Percentiles rank a stretch among this genome's conserved stretches.
These are phyloP conservation scores for Bubo bubo DNA, from an alignment of 2,113 vertebrate genomes.

Conservation along the genomic window DNA sequence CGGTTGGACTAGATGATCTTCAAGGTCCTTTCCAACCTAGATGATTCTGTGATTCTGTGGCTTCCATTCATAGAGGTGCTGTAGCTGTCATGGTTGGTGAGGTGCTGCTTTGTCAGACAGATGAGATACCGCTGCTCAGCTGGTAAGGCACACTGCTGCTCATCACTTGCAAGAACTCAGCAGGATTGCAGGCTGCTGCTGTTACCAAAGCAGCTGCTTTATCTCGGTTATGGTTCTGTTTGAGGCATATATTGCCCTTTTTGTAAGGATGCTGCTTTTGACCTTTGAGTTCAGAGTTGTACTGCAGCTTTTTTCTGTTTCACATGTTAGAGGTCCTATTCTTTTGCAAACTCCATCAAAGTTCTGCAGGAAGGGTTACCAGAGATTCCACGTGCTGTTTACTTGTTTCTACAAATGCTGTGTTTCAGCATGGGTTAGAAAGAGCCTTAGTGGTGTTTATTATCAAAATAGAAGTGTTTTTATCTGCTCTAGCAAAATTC, in stretches of 20 bases:
- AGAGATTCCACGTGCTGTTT: background rate
- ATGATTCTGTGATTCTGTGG: background rate
- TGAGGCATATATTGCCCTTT: background rate
- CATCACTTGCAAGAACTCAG: background rate
- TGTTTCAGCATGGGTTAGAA: background rate
- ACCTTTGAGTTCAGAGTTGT: background rate
- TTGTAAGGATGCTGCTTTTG: background rate
- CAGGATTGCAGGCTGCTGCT: background rate
- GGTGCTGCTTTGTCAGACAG: background rate
- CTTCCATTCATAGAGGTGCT: background rate
- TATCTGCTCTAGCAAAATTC: background rate
- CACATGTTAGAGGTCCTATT: background rate
- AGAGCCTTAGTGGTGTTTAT: background rate
- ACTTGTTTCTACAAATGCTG: background rate
- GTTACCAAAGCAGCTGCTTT: background rate
- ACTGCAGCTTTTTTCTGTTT: background rate
- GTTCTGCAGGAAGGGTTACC: background rate
- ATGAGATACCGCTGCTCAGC: background rate
- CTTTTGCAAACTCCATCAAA: background rate
- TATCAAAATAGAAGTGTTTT: background rate
- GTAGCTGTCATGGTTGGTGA: background rate
- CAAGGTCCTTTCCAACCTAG: too few relatives aligned
- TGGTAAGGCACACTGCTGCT: background rate
- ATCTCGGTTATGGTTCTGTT: background rate
- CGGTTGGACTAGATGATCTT: too few relatives aligned